Conservation (phyloP, 1,140 invertebrate genomes). For the Palaemon carinicauda region DNA sequence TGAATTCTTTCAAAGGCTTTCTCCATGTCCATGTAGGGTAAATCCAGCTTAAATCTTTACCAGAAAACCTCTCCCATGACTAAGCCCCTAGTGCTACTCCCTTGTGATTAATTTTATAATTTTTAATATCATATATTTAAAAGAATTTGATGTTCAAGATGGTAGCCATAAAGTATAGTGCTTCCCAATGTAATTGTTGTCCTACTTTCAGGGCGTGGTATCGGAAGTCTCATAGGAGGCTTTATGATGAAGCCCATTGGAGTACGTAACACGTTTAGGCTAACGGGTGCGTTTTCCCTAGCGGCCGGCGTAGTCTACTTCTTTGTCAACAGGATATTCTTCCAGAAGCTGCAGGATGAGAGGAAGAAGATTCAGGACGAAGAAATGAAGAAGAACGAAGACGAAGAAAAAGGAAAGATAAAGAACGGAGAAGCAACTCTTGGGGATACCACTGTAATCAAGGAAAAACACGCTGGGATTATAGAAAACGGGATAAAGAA, state of each 20-base stretch:
- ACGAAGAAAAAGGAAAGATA: background rate
- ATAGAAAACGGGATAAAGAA: no score
- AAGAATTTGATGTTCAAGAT: background rate
- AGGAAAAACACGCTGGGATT: background rate
- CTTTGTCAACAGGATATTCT: conserved; percentile 34
- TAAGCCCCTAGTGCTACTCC: no score
- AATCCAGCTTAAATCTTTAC: no score
- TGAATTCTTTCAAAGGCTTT: no score
- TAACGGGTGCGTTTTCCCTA: conserved; percentile 14
- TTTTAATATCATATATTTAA: background rate
- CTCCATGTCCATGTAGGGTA: no score
- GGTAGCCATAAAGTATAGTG: background rate
- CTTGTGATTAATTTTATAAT: background rate
- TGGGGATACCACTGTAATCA: background rate
- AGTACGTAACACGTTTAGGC: conserved; percentile 34
- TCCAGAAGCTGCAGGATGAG: conserved; percentile 1
- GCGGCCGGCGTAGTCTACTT: conserved; percentile 23
- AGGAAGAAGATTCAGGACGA: background rate
- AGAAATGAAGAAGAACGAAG: background rate
- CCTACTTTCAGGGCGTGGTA: conserved; percentile 13
- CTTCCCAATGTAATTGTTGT: background rate
- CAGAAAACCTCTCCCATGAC: no score
- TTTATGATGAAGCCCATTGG: conserved; percentile 25
- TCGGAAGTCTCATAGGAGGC: conserved; percentile 30
- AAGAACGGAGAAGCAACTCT: background rate